Percentiles rank a stretch among this genome's conserved stretches.
Evolutionary conservation across 2,113 vertebrate genomes (phyloP).

Genomic region (Nycticebus coucang): DNA sequence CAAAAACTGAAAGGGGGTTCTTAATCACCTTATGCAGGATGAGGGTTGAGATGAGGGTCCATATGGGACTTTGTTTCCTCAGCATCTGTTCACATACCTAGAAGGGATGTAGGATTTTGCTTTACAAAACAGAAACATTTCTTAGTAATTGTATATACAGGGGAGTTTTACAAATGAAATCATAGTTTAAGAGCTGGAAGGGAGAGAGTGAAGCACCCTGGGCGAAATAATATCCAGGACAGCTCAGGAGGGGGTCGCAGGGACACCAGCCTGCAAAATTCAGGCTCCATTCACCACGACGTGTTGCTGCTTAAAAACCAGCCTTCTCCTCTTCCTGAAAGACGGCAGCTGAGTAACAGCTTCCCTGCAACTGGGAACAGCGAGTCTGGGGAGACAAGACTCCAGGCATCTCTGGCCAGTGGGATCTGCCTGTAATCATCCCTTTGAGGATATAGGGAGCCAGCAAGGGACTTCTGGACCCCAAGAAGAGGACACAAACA

Average conservation of each 20-base stretch:
- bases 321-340: too few relatives aligned
- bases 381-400: too few relatives aligned
- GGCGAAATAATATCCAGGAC: not conserved
- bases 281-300: not conserved
- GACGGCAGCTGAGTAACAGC: too few relatives aligned
- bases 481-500: too few relatives aligned
- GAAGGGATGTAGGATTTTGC: not conserved
- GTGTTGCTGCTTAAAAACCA: not conserved
- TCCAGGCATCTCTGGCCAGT: too few relatives aligned
- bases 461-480: too few relatives aligned
- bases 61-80: not conserved
- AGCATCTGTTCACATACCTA: not conserved
- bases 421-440: too few relatives aligned
- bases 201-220: not conserved
- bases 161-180: not conserved
- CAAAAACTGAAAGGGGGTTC: not conserved
- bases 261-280: not conserved
- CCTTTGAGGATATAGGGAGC: too few relatives aligned
- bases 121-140: not conserved
- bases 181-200: not conserved
- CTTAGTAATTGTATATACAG: not conserved
- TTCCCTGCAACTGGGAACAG: too few relatives aligned
- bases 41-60: not conserved
- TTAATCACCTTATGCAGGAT: not conserved
- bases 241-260: not conserved